Conservation (phyloP, 2,888 invertebrate genomes). For the Diabrotica balteata region DNA sequence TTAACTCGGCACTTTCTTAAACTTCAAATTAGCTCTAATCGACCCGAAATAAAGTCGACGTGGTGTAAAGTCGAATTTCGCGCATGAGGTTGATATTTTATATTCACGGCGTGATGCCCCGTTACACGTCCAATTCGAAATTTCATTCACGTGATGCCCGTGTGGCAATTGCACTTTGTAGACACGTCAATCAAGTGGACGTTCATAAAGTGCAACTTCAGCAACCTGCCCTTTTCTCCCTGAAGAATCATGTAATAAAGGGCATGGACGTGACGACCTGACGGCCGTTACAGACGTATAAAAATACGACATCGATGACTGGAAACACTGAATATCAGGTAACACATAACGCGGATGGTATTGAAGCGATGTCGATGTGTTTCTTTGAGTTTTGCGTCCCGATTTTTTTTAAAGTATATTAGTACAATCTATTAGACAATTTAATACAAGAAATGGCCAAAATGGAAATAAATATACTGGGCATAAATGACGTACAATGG, state of each 20-base stretch:
- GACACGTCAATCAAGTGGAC: slow-evolving; percentile 46
- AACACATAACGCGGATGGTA: too few species aligned
- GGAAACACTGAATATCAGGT: too few species aligned
- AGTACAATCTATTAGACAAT: too few species aligned
- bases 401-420: too few species aligned
- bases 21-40: slow-evolving; percentile 12
- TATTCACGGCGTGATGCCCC: slow-evolving; percentile 21
- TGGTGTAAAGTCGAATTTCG: slow-evolving; percentile 11
- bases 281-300: not conserved
- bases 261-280: slow-evolving; percentile 9
- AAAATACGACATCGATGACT: too few species aligned
- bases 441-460: too few species aligned
- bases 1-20: slow-evolving; percentile 9
- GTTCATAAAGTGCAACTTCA: slow-evolving; percentile 42
- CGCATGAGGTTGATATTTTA: slow-evolving; percentile 19
- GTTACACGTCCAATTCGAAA: slow-evolving; percentile 38
- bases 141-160: slow-evolving; percentile 42
- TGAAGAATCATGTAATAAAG: slow-evolving; percentile 21
- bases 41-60: slow-evolving; percentile 9
- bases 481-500: too few species aligned
- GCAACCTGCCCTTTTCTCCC: slow-evolving; percentile 26
- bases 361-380: too few species aligned
- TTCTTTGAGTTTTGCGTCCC: too few species aligned
- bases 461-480: too few species aligned
- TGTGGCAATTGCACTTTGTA: slow-evolving; percentile 42